Percentiles rank a stretch among this genome's conserved stretches.
Evolutionary conservation across 2,797 vertebrate species (phyloP).

Genomic region (Bovichtus diacanthus): DNA sequence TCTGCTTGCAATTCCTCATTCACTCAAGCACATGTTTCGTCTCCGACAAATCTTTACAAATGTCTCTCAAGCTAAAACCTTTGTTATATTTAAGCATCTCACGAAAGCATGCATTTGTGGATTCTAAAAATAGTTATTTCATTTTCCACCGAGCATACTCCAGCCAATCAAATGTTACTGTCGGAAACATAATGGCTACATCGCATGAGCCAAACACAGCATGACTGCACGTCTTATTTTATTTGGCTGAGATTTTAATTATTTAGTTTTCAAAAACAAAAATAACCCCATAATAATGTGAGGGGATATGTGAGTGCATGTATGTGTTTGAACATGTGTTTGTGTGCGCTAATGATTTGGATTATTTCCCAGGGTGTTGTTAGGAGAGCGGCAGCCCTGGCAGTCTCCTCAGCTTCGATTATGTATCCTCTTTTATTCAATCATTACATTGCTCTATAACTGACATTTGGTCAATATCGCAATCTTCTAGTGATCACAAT

Average conservation of each 20-base stretch:
- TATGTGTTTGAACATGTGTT: conserved; percentile 4
- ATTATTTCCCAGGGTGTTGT: conserved; percentile 85
- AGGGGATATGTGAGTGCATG: background rate
- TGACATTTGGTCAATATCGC: conserved; percentile 97
- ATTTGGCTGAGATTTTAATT: background rate
- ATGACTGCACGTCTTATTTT: background rate
- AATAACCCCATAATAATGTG: background rate
- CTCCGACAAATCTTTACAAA: too few relatives aligned
- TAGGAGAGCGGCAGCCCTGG: conserved; percentile 82
- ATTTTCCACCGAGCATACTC: background rate
- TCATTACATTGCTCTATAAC: conserved; percentile 86
- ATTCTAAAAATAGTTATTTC: background rate
- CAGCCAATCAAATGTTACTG: background rate
- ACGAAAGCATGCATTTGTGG: background rate
- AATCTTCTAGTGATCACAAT: conserved; percentile 94
- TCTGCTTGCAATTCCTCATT: background rate
- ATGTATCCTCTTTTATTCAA: conserved; percentile 94
- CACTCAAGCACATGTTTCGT: background rate
- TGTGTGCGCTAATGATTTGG: conserved; percentile 64
- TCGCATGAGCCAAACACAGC: background rate
- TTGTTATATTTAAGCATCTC: background rate
- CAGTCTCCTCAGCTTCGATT: conserved; percentile 90
- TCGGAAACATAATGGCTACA: background rate
- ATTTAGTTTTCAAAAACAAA: background rate
- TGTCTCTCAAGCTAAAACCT: background rate